These are phyloP conservation scores for Lanius collurio DNA, from an alignment of 2,113 vertebrate species.

Conservation along the genomic window DNA sequence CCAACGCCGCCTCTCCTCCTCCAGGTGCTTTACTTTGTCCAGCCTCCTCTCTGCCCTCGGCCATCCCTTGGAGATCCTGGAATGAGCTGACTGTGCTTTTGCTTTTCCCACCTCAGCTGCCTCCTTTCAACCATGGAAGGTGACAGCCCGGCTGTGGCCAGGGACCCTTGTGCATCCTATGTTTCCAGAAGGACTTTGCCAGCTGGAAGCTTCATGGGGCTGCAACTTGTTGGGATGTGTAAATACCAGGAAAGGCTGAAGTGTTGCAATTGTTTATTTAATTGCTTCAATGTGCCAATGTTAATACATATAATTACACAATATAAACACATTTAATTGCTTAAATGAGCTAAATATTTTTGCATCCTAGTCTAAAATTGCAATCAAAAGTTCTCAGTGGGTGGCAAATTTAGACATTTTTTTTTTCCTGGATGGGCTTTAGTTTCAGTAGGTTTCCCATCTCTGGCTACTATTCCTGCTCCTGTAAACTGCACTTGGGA, in stretches of 20 bases:
- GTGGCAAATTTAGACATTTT: not conserved
- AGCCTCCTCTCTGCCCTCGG: not conserved
- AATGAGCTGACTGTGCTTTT: not conserved
- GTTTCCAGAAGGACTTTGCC: not conserved
- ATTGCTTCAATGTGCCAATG: not conserved
- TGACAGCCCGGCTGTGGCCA: not conserved
- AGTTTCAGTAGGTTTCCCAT: not conserved
- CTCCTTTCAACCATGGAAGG: fast-evolving
- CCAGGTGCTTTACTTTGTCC: not conserved
- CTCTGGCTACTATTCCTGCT: not conserved
- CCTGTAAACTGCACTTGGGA: slow-evolving; percentile 8
- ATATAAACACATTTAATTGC: slow-evolving; percentile 38
- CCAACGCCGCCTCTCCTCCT: not conserved
- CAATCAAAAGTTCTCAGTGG: slow-evolving; percentile 44
- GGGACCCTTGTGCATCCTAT: fast-evolving
- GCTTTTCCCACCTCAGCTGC: not conserved
- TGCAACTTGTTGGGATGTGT: not conserved
- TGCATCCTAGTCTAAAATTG: not conserved
- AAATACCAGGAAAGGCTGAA: not conserved
- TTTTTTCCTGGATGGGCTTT: not conserved
- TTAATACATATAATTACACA: slow-evolving; percentile 9
- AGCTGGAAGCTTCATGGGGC: not conserved
- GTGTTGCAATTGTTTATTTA: not conserved
- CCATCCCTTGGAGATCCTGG: not conserved
- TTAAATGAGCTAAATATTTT: slow-evolving; percentile 30